A percentile compares a stretch with the other conserved stretches of the same genome.
These are phyloP conservation scores for Varecia variegata DNA, from an alignment of 2,797 vertebrate genomes.

Conservation along the genomic window DNA sequence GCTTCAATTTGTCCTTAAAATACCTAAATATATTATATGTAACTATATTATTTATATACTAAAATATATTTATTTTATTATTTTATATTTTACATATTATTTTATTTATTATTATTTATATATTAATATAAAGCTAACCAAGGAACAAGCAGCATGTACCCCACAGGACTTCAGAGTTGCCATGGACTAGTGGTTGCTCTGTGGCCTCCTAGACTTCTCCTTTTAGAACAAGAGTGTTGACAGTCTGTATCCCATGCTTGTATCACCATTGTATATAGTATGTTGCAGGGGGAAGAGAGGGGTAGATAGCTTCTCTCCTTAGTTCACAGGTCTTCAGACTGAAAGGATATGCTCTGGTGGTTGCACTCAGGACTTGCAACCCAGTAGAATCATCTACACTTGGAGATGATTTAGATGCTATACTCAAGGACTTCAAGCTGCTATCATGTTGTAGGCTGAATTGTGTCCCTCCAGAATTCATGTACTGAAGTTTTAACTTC, in stretches of 20 bases:
- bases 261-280: background rate
- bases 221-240: background rate
- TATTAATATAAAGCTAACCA: background rate
- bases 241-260: background rate
- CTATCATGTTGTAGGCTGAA: too few species aligned
- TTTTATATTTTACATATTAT: too few species aligned
- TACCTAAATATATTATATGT: background rate
- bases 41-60: background rate
- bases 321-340: background rate
- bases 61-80: too few species aligned
- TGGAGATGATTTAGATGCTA: too few species aligned
- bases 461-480: too few species aligned
- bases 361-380: background rate
- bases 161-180: background rate
- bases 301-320: background rate
- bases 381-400: background rate
- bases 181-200: too few species aligned
- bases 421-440: background rate
- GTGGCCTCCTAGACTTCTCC: rapidly evolving
- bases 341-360: background rate
- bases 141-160: background rate
- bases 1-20: background rate
- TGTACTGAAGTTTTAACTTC: background rate
- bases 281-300: rapidly evolving
- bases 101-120: too few species aligned